These are phyloP conservation scores for Oreochromis aureus DNA, from an alignment of 2,113 vertebrate species.

Conservation along the genomic window DNA sequence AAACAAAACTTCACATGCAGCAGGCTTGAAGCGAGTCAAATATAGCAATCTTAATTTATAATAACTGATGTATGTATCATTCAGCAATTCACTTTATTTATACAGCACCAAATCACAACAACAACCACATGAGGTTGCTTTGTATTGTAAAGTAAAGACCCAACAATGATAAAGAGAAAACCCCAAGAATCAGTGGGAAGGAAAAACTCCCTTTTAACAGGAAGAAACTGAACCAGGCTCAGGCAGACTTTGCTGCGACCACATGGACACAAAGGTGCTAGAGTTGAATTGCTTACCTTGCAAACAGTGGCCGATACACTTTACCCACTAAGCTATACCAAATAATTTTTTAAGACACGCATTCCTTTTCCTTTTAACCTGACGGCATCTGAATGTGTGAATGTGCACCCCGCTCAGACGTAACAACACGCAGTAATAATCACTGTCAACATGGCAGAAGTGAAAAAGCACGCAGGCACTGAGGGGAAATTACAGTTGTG, in stretches of 20 bases:
- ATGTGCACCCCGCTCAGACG: background rate
- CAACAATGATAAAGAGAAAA: background rate
- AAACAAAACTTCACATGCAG: background rate
- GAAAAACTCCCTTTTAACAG: background rate
- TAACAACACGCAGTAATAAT: background rate
- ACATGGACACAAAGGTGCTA: background rate
- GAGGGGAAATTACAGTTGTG: background rate
- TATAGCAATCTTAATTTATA: background rate
- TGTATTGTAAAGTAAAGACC: background rate
- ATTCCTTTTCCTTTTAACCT: background rate
- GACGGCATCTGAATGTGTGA: background rate
- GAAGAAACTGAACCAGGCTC: background rate
- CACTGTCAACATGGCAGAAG: background rate
- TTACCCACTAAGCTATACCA: background rate
- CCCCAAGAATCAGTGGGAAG: background rate
- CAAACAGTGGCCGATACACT: background rate
- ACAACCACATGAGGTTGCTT: background rate
- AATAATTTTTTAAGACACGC: accelerated
- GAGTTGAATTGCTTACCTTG: background rate
- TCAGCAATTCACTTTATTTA: background rate
- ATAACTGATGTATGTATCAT: background rate
- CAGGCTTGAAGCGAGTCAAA: accelerated
- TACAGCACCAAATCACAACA: background rate
- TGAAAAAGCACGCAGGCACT: background rate
- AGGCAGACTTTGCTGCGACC: accelerated